These are phyloP conservation scores for Euschistus heros DNA, from an alignment of 1,140 invertebrate species.

Conservation along the genomic window DNA sequence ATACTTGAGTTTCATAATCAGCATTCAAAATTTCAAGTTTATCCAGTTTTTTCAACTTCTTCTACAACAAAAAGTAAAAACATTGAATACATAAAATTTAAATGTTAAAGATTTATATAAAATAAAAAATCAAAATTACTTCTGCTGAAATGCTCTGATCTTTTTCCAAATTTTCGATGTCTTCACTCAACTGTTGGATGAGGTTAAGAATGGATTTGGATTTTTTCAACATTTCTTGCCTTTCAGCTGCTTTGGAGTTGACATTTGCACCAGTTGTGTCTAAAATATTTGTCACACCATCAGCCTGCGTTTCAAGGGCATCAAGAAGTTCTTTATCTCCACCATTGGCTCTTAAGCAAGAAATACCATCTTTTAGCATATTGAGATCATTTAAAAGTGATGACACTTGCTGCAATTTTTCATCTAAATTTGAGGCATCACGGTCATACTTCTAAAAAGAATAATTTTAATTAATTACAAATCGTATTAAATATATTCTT, in stretches of 20 bases:
- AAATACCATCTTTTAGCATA: slow-evolving; percentile 45
- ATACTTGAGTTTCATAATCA: slow-evolving; percentile 39
- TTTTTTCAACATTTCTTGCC: slow-evolving; percentile 55
- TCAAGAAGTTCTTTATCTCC: slow-evolving; percentile 9
- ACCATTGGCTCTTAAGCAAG: slow-evolving; percentile 1
- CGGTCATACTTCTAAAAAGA: not conserved
- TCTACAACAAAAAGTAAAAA: slow-evolving; percentile 19
- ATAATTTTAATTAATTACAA: not conserved
- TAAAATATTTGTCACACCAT: slow-evolving; percentile 7
- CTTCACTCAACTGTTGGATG: slow-evolving; percentile 42
- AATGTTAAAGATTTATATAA: not conserved
- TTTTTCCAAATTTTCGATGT: slow-evolving; percentile 44
- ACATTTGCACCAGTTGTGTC: slow-evolving; percentile 35
- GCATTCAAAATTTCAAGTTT: slow-evolving; percentile 50
- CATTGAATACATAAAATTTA: not conserved
- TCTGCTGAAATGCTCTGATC: slow-evolving; percentile 37
- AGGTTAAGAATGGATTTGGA: slow-evolving; percentile 42
- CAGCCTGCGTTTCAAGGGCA: slow-evolving; percentile 21
- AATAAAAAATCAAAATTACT: slow-evolving; percentile 27
- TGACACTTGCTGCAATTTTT: slow-evolving; percentile 21
- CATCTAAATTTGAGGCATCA: slow-evolving; percentile 12
- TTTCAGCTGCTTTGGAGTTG: slow-evolving; percentile 46
- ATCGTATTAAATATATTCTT: not conserved
- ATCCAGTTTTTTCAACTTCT: slow-evolving; percentile 53
- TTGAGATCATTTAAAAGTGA: slow-evolving; percentile 42